Percentiles rank a stretch among this genome's conserved stretches.
Evolutionary conservation across 2,113 vertebrate species (phyloP).

Genomic region (Gallinago paraguaiae): DNA sequence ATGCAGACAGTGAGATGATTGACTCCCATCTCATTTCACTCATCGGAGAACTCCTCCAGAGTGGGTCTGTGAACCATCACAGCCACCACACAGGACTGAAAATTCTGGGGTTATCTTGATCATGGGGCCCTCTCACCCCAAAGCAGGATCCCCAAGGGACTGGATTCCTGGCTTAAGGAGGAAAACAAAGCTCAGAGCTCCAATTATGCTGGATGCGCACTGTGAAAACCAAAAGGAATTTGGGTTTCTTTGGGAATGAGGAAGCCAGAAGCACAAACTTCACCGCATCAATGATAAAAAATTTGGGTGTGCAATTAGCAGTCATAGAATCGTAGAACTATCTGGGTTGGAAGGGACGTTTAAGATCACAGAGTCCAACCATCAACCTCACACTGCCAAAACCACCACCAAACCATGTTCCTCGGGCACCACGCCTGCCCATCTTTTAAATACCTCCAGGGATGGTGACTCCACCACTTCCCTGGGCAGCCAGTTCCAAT

Average conservation of each 20-base stretch:
- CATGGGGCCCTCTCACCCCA: rapidly evolving
- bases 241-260: rapidly evolving
- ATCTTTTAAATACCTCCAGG: not conserved
- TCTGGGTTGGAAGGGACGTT: not conserved
- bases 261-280: not conserved
- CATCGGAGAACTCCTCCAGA: not conserved
- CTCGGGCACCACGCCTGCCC: not conserved
- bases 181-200: not conserved
- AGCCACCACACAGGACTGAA: not conserved
- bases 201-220: too few relatives aligned
- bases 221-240: not conserved
- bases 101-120: rapidly evolving
- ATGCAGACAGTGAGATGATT: rapidly evolving
- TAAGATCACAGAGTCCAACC: not conserved
- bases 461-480: not conserved
- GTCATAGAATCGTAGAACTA: not conserved
- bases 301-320: rapidly evolving
- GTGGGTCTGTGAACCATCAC: not conserved
- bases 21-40: not conserved
- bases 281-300: not conserved
- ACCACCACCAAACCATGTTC: not conserved
- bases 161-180: rapidly evolving
- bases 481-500: too few relatives aligned
- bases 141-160: not conserved
- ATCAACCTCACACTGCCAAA: not conserved